Evolutionary conservation across 2,113 vertebrate species (phyloP).

Genomic region (Pelusios castaneus): DNA sequence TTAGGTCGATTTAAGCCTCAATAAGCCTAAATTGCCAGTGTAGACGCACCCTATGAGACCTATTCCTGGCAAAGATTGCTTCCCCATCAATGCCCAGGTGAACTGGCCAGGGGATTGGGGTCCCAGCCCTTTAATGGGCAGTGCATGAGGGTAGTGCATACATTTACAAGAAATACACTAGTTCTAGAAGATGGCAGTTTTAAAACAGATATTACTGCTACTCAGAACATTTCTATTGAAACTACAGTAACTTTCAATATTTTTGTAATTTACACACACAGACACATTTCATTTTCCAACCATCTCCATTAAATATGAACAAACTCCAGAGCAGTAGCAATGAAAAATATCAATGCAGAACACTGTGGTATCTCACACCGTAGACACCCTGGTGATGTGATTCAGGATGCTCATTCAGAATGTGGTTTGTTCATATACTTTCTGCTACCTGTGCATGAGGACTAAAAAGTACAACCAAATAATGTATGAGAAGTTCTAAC

Average conservation of each 20-base stretch:
- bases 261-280: not conserved
- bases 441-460: fast-evolving
- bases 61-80: not conserved
- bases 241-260: not conserved
- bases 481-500: fast-evolving
- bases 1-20: too few species aligned
- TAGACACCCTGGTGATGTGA: too few species aligned
- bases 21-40: too few species aligned
- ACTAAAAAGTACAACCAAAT: not conserved
- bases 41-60: too few species aligned
- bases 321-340: not conserved
- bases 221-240: not conserved
- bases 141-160: not conserved
- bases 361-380: not conserved
- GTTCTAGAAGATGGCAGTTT: not conserved
- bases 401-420: not conserved
- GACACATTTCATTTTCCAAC: not conserved
- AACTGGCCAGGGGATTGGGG: not conserved
- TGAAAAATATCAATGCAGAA: not conserved
- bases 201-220: not conserved
- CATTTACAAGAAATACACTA: not conserved
- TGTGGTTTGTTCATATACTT: fast-evolving
- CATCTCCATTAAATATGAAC: not conserved
- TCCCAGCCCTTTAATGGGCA: not conserved
- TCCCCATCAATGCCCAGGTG: not conserved